Evolutionary conservation across 2,113 vertebrate genomes (phyloP).

Genomic region (Gambusia holbrooki): DNA sequence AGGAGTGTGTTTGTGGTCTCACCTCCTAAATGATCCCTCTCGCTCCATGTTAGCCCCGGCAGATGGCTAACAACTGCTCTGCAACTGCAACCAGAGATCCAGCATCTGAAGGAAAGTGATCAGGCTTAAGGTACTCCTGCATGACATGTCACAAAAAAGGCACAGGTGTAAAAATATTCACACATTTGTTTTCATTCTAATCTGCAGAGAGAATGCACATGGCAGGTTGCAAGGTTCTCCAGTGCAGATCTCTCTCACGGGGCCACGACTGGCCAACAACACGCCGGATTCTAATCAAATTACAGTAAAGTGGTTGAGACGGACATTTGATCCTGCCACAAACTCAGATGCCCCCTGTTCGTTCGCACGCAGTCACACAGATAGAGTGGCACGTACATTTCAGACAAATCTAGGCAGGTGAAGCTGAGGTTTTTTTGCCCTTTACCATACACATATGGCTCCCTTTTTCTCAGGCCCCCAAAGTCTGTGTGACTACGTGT

Average conservation of each 20-base stretch:
- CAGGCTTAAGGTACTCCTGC: no score
- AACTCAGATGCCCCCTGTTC: slow-evolving; percentile 45
- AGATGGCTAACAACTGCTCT: slow-evolving; percentile 43
- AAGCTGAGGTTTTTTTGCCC: slow-evolving; percentile 3
- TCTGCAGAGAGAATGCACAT: background rate
- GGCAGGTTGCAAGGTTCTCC: background rate
- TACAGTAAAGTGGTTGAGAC: slow-evolving; percentile 49
- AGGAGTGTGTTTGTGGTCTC: slow-evolving; percentile 21
- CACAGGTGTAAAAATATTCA: no score
- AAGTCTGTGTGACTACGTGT: background rate
- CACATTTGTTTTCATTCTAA: background rate
- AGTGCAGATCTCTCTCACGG: background rate
- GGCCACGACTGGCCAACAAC: slow-evolving; percentile 14
- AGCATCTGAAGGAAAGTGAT: slow-evolving; percentile 54
- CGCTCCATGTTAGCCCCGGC: slow-evolving; percentile 66
- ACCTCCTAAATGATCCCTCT: slow-evolving; percentile 77
- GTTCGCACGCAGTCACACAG: background rate
- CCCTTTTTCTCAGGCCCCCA: background rate
- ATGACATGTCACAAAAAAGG: background rate
- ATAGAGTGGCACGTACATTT: slow-evolving; percentile 29
- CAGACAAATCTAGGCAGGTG: slow-evolving; percentile 12
- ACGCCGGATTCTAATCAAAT: slow-evolving; percentile 58
- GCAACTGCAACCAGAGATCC: slow-evolving; percentile 15
- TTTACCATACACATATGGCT: background rate
- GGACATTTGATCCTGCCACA: slow-evolving; percentile 51